Evolutionary conservation across 2,888 invertebrate genomes (phyloP).

Genomic region (Elaeidobius kamerunicus): DNA sequence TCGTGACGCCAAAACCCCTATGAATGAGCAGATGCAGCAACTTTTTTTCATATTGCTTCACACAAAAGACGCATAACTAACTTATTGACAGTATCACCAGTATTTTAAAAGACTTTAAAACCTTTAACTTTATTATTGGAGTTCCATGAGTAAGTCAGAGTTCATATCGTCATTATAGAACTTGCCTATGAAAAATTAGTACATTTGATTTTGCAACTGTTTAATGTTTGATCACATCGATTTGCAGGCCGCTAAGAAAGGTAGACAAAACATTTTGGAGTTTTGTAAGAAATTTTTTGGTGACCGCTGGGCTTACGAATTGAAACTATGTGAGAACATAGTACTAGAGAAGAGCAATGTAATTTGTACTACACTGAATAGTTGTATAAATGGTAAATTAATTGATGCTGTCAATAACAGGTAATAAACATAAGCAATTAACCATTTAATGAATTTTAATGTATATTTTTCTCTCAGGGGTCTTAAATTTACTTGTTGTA

Average conservation of each 20-base stretch:
- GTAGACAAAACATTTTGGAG: constrained; percentile 12
- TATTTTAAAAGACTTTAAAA: too few species aligned
- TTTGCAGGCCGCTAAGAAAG: constrained; percentile 14
- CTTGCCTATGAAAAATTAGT: too few species aligned
- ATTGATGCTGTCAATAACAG: constrained; percentile 28
- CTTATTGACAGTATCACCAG: too few species aligned
- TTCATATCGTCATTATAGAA: too few species aligned
- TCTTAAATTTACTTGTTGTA: constrained; percentile 56
- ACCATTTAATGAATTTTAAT: neutral
- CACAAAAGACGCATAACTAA: too few species aligned
- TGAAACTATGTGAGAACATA: constrained; percentile 32
- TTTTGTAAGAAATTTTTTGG: constrained; percentile 31
- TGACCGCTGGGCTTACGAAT: constrained; percentile 30
- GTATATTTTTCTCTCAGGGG: constrained; percentile 32
- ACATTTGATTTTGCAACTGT: too few species aligned
- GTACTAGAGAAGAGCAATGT: constrained; percentile 34
- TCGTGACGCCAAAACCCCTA: too few species aligned
- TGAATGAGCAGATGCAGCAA: too few species aligned
- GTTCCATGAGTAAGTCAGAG: too few species aligned
- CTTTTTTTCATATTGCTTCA: too few species aligned
- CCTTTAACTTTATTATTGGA: too few species aligned
- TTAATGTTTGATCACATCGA: too few species aligned
- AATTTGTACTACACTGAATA: constrained; percentile 38
- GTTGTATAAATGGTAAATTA: constrained; percentile 33
- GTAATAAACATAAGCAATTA: neutral